Conservation (phyloP, 2,113 vertebrate species). For the Anolis carolinensis region DNA sequence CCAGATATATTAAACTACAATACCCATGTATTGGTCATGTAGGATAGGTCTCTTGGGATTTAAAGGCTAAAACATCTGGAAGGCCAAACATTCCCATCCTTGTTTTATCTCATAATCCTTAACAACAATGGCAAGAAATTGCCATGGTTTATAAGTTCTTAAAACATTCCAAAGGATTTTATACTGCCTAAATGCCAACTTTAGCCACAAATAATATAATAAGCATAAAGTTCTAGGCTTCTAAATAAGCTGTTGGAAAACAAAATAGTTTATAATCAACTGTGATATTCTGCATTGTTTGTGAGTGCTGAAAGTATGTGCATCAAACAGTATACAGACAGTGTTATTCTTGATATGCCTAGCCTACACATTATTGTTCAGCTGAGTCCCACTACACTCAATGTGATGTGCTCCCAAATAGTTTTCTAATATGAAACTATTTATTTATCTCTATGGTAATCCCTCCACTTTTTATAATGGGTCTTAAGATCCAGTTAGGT, state of each 20-base stretch:
- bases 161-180: not conserved
- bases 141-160: not conserved
- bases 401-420: not conserved
- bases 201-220: not conserved
- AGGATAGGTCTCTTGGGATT: not conserved
- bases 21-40: not conserved
- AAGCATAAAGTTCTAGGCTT: too few relatives aligned
- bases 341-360: too few relatives aligned
- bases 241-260: too few relatives aligned
- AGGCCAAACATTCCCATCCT: not conserved
- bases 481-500: not conserved
- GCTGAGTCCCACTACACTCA: not conserved
- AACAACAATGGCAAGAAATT: not conserved
- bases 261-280: too few relatives aligned
- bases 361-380: too few relatives aligned
- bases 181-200: not conserved
- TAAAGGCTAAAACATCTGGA: not conserved
- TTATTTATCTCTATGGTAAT: constrained; percentile 26
- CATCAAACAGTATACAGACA: too few relatives aligned
- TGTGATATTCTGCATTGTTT: too few relatives aligned
- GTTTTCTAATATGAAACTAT: not conserved
- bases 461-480: constrained; percentile 21
- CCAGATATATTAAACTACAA: not conserved
- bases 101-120: not conserved
- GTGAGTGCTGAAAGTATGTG: too few relatives aligned